Percentiles rank a stretch among this genome's conserved stretches.
These are phyloP conservation scores for Lagorchestes hirsutus DNA, from an alignment of 2,797 vertebrate species.

Conservation along the genomic window DNA sequence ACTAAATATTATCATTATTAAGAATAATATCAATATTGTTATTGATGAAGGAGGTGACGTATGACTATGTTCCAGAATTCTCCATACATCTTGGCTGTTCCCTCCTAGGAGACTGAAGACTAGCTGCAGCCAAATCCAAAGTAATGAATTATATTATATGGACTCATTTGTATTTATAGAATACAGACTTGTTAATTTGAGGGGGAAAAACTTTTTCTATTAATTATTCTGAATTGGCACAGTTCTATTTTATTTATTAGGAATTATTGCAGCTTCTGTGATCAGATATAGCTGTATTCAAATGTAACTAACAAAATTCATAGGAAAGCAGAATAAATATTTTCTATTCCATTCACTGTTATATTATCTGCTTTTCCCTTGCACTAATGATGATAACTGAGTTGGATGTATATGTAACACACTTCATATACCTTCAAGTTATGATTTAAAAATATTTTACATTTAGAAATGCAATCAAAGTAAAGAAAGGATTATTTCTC, in stretches of 20 bases:
- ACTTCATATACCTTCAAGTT: constrained; percentile 1
- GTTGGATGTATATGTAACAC: not conserved
- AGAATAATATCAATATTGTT: not conserved
- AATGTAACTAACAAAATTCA: constrained; percentile 13
- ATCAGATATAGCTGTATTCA: constrained; percentile 6
- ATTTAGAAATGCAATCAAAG: constrained; percentile 46
- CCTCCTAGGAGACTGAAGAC: not conserved
- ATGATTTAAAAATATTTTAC: constrained; percentile 39
- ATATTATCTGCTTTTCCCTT: constrained; percentile 37
- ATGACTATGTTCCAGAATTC: not conserved
- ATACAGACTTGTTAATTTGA: constrained; percentile 30
- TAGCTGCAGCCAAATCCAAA: not conserved
- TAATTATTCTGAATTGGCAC: not conserved
- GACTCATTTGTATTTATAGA: not conserved
- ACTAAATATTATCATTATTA: not conserved
- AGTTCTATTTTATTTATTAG: not conserved
- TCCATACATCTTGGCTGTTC: not conserved
- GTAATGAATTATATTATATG: not conserved
- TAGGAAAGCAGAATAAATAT: not conserved
- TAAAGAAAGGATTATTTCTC: constrained; percentile 54
- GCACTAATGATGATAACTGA: constrained; percentile 38
- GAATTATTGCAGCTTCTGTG: not conserved
- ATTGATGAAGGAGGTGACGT: not conserved
- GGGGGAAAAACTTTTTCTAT: not conserved
- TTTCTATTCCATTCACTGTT: constrained; percentile 15